Evolutionary conservation across 2,888 invertebrate genomes (phyloP).

Genomic region (Nineta flava): DNA sequence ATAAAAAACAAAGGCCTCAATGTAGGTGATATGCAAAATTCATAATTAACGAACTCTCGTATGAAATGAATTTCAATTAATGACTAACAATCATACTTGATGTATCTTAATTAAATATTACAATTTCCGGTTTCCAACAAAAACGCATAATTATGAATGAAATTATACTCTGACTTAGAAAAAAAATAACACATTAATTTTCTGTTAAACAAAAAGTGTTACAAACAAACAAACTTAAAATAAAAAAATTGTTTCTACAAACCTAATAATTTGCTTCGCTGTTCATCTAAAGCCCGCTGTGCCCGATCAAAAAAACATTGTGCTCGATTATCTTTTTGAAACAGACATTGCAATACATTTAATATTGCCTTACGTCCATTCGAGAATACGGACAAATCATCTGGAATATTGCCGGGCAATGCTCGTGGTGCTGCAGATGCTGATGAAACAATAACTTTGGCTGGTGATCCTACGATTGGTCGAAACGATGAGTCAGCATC

Average conservation of each 20-base stretch:
- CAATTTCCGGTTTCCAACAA: too few species aligned
- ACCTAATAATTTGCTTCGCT: constrained; percentile 4
- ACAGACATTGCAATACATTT: constrained; percentile 1
- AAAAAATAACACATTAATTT: too few species aligned
- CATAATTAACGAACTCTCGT: too few species aligned
- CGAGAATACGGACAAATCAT: background rate
- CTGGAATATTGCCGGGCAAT: background rate
- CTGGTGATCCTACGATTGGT: background rate
- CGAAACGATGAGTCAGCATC: background rate
- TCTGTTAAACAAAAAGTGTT: too few species aligned
- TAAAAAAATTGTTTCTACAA: background rate
- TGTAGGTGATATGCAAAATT: too few species aligned
- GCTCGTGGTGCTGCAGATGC: background rate
- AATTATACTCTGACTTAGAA: too few species aligned
- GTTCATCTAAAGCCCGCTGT: constrained; percentile 3
- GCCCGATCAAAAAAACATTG: constrained; percentile 4
- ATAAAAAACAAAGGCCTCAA: too few species aligned
- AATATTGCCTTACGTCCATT: background rate
- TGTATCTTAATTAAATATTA: too few species aligned
- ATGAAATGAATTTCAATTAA: too few species aligned
- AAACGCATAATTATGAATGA: too few species aligned
- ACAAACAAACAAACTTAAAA: background rate
- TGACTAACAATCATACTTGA: too few species aligned
- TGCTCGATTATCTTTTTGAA: constrained; percentile 1
- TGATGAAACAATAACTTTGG: background rate